phyloP scores from a whole-genome alignment of 37 sponge, comb jelly and placozoan genomes.

The Axinella damicornis region DNA sequence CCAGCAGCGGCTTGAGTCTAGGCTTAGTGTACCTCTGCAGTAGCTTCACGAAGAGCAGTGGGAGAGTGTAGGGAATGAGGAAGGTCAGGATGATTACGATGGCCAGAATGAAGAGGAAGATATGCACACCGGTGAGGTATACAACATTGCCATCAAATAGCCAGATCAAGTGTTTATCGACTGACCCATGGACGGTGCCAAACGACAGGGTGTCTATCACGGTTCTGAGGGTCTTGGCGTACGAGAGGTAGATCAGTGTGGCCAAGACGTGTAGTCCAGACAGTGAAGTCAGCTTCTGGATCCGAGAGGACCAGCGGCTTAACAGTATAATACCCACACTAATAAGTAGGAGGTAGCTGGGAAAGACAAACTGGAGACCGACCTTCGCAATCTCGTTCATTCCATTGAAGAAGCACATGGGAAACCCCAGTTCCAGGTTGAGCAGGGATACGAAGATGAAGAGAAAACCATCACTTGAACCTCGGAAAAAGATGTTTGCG shows the following conservation, averaged over 20 bases:
- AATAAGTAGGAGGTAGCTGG: constrained; percentile 59
- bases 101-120: constrained; percentile 16
- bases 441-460: too few relatives aligned
- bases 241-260: constrained; percentile 59
- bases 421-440: too few relatives aligned
- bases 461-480: too few relatives aligned
- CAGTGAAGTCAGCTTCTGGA: background rate
- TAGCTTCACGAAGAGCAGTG: constrained; percentile 9
- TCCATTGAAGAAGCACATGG: too few relatives aligned
- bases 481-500: too few relatives aligned
- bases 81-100: constrained; percentile 3
- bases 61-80: constrained; percentile 23
- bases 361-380: constrained; percentile 63
- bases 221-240: constrained; percentile 41
- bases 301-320: constrained; percentile 7
- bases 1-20: constrained; percentile 30
- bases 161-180: constrained; percentile 12
- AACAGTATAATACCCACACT: constrained; percentile 21
- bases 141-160: constrained; percentile 36
- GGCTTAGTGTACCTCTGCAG: background rate
- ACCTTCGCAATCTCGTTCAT: constrained; percentile 62
- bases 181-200: background rate
- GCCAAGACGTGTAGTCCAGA: constrained; percentile 39
- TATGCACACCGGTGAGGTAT: constrained; percentile 1
- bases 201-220: constrained; percentile 35